Conservation (phyloP, 2,888 invertebrate species). For the Acheta domesticus region DNA sequence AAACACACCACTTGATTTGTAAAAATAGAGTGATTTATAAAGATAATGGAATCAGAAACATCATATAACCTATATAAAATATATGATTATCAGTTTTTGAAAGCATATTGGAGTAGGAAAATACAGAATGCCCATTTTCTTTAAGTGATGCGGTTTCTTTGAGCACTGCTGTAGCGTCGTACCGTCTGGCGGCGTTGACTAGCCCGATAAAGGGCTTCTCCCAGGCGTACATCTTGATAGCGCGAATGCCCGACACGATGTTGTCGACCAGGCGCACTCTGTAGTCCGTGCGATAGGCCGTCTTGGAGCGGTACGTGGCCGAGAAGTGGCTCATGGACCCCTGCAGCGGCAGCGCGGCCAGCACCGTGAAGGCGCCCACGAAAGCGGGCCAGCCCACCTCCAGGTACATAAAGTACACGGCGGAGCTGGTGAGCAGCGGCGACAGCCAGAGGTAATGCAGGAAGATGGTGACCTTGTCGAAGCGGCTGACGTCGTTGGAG, state of each 20-base stretch:
- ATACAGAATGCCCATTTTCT: no score
- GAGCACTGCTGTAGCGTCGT: neutral
- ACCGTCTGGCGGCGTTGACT: neutral
- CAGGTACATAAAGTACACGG: slow-evolving; percentile 55
- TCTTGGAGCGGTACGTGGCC: neutral
- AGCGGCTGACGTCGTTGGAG: slow-evolving; percentile 89
- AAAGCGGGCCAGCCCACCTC: slow-evolving; percentile 38
- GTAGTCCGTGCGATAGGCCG: neutral
- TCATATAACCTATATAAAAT: no score
- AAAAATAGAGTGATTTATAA: no score
- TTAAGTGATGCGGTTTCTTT: no score
- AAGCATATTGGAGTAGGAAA: no score
- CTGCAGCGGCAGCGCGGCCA: slow-evolving; percentile 38
- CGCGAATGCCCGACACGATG: neutral
- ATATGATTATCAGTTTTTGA: no score
- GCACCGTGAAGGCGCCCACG: slow-evolving; percentile 38
- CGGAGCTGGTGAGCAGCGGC: slow-evolving; percentile 63
- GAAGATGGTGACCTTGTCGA: slow-evolving; percentile 80
- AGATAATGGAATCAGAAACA: no score
- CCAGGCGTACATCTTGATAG: slow-evolving; percentile 2
- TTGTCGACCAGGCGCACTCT: neutral
- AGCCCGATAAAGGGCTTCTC: neutral
- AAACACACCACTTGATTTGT: no score
- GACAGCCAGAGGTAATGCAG: slow-evolving; percentile 86
- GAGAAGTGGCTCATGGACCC: slow-evolving; percentile 31